phyloP scores from a whole-genome alignment of 2,888 invertebrate genomes.

The Dorcus hopei region DNA sequence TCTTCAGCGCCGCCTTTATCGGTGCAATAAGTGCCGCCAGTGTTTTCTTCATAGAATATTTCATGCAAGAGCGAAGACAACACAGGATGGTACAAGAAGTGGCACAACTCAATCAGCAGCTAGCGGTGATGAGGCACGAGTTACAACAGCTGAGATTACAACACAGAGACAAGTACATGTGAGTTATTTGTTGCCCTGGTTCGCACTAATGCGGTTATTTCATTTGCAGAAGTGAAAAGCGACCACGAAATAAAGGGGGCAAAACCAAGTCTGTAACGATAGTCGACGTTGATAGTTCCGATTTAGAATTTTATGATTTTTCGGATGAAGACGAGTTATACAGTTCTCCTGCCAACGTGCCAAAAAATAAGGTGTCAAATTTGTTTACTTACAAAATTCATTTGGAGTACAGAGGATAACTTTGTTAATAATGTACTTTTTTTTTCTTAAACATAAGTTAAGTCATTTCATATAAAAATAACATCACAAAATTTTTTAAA shows the following conservation, averaged over 20 bases:
- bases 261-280: slow-evolving; percentile 28
- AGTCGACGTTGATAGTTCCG: slow-evolving; percentile 41
- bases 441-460: too few species aligned
- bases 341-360: not conserved
- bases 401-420: too few species aligned
- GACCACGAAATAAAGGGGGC: not conserved
- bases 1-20: slow-evolving; percentile 44
- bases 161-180: slow-evolving; percentile 25
- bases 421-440: too few species aligned
- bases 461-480: too few species aligned
- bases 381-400: not conserved
- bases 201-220: not conserved
- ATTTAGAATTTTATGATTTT: slow-evolving; percentile 47
- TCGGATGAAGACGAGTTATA: slow-evolving; percentile 39
- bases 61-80: slow-evolving; percentile 39
- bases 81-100: slow-evolving; percentile 43
- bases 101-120: slow-evolving; percentile 40
- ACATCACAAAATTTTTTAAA: too few species aligned
- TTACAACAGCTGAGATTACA: slow-evolving; percentile 36
- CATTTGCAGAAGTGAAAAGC: slow-evolving; percentile 1
- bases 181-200: not conserved
- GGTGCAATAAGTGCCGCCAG: slow-evolving; percentile 46
- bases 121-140: slow-evolving; percentile 37
- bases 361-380: not conserved
- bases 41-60: slow-evolving; percentile 43